Percentiles rank a stretch among this genome's conserved stretches.
Conservation (phyloP, 92 coral and sea anemone genomes). For the Virgularia gustaviana region DNA sequence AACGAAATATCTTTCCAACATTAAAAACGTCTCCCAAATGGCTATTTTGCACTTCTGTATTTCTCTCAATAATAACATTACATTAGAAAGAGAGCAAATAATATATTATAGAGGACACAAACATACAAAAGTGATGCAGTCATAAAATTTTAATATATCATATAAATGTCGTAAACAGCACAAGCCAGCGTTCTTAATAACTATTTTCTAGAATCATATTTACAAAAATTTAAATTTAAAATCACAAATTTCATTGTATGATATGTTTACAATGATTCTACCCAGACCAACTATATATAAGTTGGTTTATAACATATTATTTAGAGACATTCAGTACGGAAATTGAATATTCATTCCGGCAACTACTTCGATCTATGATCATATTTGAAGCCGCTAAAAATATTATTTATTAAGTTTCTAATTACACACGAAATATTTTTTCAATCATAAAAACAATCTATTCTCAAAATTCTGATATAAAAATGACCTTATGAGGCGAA, state of each 20-base stretch:
- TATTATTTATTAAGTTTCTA: not conserved
- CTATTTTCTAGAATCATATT: slow-evolving; percentile 34
- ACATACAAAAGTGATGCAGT: not conserved
- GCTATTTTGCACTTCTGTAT: not conserved
- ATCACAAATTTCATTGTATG: slow-evolving; percentile 20
- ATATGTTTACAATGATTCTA: slow-evolving; percentile 8
- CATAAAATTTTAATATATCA: slow-evolving; percentile 32
- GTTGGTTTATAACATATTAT: slow-evolving; percentile 15
- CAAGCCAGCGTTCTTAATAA: slow-evolving; percentile 16
- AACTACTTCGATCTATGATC: slow-evolving; percentile 29
- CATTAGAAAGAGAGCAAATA: too few relatives aligned
- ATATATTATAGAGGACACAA: not conserved
- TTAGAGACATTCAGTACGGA: not conserved
- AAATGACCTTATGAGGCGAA: too few relatives aligned
- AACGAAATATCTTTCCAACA: too few relatives aligned
- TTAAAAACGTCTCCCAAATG: not conserved
- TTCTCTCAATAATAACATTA: too few relatives aligned
- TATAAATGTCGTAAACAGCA: slow-evolving; percentile 33
- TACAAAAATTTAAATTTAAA: slow-evolving; percentile 28
- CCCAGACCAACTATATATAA: not conserved
- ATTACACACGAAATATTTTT: too few relatives aligned
- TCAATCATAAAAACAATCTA: too few relatives aligned
- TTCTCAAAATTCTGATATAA: too few relatives aligned
- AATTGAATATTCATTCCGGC: not conserved
- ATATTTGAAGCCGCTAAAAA: slow-evolving; percentile 1